Evolutionary conservation across 1,140 invertebrate species (phyloP), one percentile per base, ranked within the genome.

Genomic region (Leptinotarsa undecemlineata): DNA sequence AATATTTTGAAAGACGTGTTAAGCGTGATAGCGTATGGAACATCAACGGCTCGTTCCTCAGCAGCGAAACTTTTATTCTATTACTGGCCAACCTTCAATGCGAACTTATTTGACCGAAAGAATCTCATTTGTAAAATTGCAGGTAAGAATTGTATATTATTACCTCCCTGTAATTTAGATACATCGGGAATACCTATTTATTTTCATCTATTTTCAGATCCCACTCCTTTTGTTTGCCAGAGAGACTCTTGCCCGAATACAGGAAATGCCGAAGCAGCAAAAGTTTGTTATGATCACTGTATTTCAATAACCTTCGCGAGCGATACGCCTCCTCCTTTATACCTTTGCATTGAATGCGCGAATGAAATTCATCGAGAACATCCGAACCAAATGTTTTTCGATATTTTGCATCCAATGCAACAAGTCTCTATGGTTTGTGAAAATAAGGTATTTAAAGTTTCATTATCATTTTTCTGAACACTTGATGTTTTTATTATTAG

Each of bases 41-140:
- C 98, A 2, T 92, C 95, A 72, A 91, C 93, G 67, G 95, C 97
- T 0, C 87, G 96, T 74, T 91, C 95, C 66, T 95, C 96, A 3
- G 98, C 98, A 19, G 96, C 96, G 61, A 98, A 99, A 87, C 88
- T 99, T 26, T 89, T 99, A 19, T 99, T 99, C 86, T 97, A 98
- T 86, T 99, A 99, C 85, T 99, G 98, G 97, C 98, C 98, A n/a
- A 93, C 97, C 3, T 94, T 99, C 79, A 98, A 98, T 87, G 94
- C 96, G 20, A 94, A 94, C 82, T 89, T 97, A 3, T 94, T 96
- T 81, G 97, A 99, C 84, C 89, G 96, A 63, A 93, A 95, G 82
- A 92, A 94, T 1, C 89, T 97, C 48, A 91, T 97, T 69, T 93
- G 95, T 77, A 97, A 96, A 87, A 93, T 97, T 84, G 92, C 94